Base-by-base conservation (phyloP, 92 coral and sea anemone species). In the Micromussa lordhowensis region DNA sequence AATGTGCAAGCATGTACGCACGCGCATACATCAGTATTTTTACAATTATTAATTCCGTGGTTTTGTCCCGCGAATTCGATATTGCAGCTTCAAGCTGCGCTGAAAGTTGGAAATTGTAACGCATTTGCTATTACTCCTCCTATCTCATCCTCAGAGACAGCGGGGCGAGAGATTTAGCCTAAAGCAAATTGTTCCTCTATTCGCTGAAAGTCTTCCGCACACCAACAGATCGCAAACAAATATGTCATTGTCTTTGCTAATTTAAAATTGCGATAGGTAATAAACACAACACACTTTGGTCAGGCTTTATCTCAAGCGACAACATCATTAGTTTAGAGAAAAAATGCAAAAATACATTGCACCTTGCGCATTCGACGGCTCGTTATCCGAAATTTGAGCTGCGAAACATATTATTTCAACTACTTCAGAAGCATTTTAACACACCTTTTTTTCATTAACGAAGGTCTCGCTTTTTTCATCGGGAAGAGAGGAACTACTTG, bases 241-340 rank as follows among this genome's bases (percentile, higher is more conserved):
- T 78, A 77, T 64, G 36, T 40, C 18, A 77, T 63, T 77, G 83
- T 61, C 54, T 40, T 77, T 54, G 83, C 75, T 77, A 86, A 86
- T 77, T 77, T 63, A 71, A 77, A 77, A 86, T 86, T 86, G 89
- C 83, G 89, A 86, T 86, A 77, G 75, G 83, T 77, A 86, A 86
- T 77, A 64, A 63, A 29, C 19, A 32, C 89, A 48, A 7, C 17
- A 49, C 63, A 38, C 28, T 74, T 55, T 84, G 29, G 81, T 58
- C 73, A 57, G 36, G 76, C 59, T 84, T 57, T 34, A 36, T 55
- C 81, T 73, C 48, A 29, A 70, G 34, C 69, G 53, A 57, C 55
- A 73, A 32, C n/a, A 84, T 73, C 81, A 73, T 31, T 55, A 55
- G 30, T 78, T 19, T 22, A 21, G 14, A 17, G 21, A n/a, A 34